Base-by-base conservation (phyloP, 2,797 vertebrate genomes). In the Todus mexicanus region DNA sequence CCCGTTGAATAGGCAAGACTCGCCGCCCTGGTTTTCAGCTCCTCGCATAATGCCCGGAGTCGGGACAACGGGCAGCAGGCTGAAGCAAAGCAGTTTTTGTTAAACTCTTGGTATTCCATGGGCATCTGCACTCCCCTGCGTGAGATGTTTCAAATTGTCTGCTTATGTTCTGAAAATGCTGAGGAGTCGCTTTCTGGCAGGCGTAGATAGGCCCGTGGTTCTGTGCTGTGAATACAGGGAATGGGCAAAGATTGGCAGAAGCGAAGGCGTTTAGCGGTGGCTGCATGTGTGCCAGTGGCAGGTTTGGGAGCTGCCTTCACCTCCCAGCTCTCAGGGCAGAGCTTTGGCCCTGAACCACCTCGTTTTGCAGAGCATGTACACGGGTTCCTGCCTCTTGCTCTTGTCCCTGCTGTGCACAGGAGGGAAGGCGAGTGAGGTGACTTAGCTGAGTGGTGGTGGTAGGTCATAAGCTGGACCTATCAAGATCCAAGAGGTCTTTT, bases 11-110 rank as follows among this genome's bases (percentile, higher is more conserved):
- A 63, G 90, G 84, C 68, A 79, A 94, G 89, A 18, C 71, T 90
- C 31, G 20, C 73, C 1, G 2, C 66, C 82, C 84, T 78, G 72
- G 43, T 85, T 91, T 85, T 63, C 82, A 91, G 87, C 84, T 91
- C 93, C 77, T 61, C 70, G 6, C 64, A n/a, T 60, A 78, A 90
- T 89, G 84, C 75, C 60, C 2, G 2, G 45, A 53, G 26, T 80
- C 0, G 0, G 80, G 73, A 60, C 73, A 45, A 27, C 47, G 1
- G 10, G 38, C 71, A 78, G 33, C 60, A 43, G 37, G 48, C 78
- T 85, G 63, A 22, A 65, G 87, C 75, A 77, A 47, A 85, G 82
- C 73, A 33, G 40, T 35, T 81, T 61, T 81, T 96, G 77, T 88
- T 80, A 4, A 81, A 7, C 51, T 51, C 66, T 40, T 22, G 60